Evolutionary conservation across 2,113 vertebrate genomes (phyloP).

Genomic region (Calonectris borealis): DNA sequence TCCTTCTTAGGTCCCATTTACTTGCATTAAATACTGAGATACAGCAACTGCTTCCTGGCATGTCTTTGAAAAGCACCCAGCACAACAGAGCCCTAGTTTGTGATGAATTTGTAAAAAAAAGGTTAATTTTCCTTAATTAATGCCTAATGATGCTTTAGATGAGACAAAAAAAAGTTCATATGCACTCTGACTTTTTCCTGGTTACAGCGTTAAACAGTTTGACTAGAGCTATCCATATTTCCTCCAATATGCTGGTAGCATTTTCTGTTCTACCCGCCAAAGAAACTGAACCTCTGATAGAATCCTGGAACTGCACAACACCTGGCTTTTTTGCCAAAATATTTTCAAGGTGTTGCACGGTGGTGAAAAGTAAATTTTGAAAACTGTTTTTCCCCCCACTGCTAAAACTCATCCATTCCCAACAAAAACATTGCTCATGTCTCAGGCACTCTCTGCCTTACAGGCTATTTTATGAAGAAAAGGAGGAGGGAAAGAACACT

Average conservation of each 20-base stretch:
- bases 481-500: not conserved
- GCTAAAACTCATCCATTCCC: conserved; percentile 30
- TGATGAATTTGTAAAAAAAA: not conserved
- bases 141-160: not conserved
- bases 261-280: not conserved
- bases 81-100: not conserved
- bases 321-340: not conserved
- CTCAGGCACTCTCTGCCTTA: conserved; percentile 25
- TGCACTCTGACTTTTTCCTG: not conserved
- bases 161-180: not conserved
- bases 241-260: not conserved
- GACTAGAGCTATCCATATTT: not conserved
- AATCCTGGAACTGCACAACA: conserved; percentile 20
- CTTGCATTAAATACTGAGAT: not conserved
- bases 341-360: conserved; percentile 28
- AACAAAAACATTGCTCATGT: conserved; percentile 50
- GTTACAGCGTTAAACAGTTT: not conserved
- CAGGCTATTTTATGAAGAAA: conserved; percentile 20
- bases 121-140: not conserved
- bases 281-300: conserved; percentile 7
- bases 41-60: not conserved
- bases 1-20: not conserved
- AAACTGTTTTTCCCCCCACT: conserved; percentile 1
- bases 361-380: conserved; percentile 53
- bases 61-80: not conserved